A percentile compares a stretch with the other conserved stretches of the same genome.
Evolutionary conservation across 2,113 vertebrate species (phyloP).

Genomic region (Erythrocercus mccallii): DNA sequence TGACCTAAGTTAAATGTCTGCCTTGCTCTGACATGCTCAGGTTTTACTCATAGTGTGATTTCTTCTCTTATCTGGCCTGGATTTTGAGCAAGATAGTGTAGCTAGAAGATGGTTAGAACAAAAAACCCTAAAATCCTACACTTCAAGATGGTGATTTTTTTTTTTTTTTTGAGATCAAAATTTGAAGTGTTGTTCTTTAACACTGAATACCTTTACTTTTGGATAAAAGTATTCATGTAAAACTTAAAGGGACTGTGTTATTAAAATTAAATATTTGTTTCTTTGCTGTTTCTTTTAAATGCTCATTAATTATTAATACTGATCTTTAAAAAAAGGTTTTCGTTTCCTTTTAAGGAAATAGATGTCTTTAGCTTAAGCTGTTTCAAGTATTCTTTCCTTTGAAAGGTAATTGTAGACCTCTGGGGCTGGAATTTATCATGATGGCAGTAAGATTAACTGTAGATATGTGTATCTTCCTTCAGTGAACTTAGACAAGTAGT

Average conservation of each 20-base stretch:
- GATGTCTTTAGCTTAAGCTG: not conserved
- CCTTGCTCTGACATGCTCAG: not conserved
- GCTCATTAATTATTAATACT: not conserved
- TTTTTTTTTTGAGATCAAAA: rapidly evolving
- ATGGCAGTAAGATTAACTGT: not conserved
- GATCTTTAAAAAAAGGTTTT: not conserved
- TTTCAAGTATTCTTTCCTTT: not conserved
- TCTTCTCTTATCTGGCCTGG: not conserved
- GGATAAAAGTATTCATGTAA: not conserved
- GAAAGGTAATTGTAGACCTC: not conserved
- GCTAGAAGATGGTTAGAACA: not conserved
- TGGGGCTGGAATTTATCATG: not conserved
- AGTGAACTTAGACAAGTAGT: not conserved
- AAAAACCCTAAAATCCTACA: not conserved
- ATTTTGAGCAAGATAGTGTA: not conserved
- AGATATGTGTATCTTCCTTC: not conserved
- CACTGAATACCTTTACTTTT: not conserved
- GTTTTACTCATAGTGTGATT: not conserved
- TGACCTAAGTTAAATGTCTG: not conserved
- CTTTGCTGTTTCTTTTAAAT: not conserved
- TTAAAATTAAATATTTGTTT: not conserved
- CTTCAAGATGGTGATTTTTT: not conserved
- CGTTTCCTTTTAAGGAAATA: not conserved
- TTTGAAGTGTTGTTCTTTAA: not conserved
- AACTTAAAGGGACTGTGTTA: not conserved